phyloP scores from a whole-genome alignment of 92 coral and sea anemone genomes.

The Chrysogorgia sp. region DNA sequence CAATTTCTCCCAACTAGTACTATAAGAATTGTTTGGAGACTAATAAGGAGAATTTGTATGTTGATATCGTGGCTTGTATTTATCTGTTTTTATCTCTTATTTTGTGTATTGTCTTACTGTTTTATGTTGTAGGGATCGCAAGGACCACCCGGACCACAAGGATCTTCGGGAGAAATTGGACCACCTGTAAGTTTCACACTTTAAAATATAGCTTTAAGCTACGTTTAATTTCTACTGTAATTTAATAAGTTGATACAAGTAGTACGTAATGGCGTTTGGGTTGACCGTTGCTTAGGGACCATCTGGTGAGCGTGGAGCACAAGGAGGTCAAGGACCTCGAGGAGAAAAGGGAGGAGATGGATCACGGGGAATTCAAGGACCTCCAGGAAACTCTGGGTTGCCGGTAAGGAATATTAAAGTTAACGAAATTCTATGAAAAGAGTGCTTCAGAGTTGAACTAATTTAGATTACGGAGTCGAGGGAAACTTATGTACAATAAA shows the following conservation, averaged over 20 bases:
- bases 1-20: too few species aligned
- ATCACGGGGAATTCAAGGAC: constrained; percentile 79
- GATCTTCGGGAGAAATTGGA: constrained; percentile 87
- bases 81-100: too few species aligned
- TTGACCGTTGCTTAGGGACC: constrained; percentile 68
- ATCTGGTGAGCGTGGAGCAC: constrained; percentile 74
- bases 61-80: too few species aligned
- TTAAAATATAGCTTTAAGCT: not conserved
- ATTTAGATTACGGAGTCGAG: too few species aligned
- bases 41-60: too few species aligned
- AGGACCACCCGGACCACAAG: constrained; percentile 86
- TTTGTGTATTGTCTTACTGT: not conserved
- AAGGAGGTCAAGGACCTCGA: constrained; percentile 73
- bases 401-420: constrained; percentile 65
- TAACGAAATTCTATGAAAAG: not conserved
- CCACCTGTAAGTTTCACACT: constrained; percentile 63
- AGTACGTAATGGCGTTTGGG: not conserved
- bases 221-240: not conserved
- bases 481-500: too few species aligned
- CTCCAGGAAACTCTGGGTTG: constrained; percentile 72
- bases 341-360: constrained; percentile 80
- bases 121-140: constrained; percentile 79
- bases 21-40: too few species aligned
- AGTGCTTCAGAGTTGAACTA: too few species aligned
- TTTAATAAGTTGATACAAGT: not conserved